Base-by-base conservation (phyloP, 2,113 vertebrate genomes). In the Phrynosoma blainvillii region DNA sequence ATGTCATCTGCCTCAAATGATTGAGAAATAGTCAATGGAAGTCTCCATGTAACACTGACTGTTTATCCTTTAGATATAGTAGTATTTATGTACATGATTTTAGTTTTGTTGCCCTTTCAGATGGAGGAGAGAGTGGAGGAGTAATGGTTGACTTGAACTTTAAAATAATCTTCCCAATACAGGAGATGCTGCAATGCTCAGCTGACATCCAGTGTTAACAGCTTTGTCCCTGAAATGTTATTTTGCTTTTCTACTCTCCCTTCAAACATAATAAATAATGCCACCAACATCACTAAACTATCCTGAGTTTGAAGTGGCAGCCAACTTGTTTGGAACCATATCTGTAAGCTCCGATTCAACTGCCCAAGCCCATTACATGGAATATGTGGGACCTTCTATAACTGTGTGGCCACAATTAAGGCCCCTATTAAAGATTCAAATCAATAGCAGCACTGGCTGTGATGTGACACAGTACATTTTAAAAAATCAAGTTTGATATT, bases 221-320 rank as follows among this genome's bases (percentile, higher is more conserved):
- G 74, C 25, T 90, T 90, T 93, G 86, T 47, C 71, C 56, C 81
- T 90, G 88, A 90, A 94, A 87, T 87, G 89, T 84, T 92, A 70
- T 92, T 89, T 91, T 88, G 83, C 73, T 87, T 89, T 92, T 92
- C 95, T 91, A 81, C 59, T 90, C 75, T 7, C 5, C 85, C 84
- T 87, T 93, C 66, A 65, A 93, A 94, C 94, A 91, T 59, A 90
- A 88, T 91, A 93, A 95, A 94, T 73, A 94, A 93, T 88, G 77
- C 80, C 88, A 85, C 83, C 79, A 86, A 70, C 84, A 76, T 89
- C 86, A 88, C 89, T 91, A 92, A 94, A 89, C 89, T 90, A 92
- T 93, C 87, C 0, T 1, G 65, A 92, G 88, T 79, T 91, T 91
- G 90, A 90, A 89, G 68, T 93, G 71, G 79, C 79, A 85, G 91